Percentiles rank a stretch among this genome's conserved stretches.
Conservation (phyloP, 2,888 invertebrate genomes). For the Mactromeris polynyma region DNA sequence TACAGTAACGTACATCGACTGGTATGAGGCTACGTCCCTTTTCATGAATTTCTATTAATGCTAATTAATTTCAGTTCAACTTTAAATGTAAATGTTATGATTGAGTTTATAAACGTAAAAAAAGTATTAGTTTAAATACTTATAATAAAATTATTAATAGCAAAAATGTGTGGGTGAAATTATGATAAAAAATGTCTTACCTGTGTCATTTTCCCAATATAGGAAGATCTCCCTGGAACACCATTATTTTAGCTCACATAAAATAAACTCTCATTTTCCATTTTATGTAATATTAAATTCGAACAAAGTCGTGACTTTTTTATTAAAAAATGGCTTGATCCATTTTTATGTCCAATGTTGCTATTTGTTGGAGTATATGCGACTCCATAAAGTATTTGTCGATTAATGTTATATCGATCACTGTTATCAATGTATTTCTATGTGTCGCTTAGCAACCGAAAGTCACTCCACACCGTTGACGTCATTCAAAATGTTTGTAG, state of each 20-base stretch:
- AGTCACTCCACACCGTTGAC: not conserved
- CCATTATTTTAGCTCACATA: not conserved
- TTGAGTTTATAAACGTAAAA: too few species aligned
- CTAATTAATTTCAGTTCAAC: too few species aligned
- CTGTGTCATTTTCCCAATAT: not conserved
- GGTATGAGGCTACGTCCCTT: too few species aligned
- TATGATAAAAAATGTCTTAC: slow-evolving; percentile 10
- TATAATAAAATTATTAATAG: too few species aligned
- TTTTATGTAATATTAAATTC: not conserved
- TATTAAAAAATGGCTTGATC: not conserved
- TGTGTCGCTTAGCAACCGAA: slow-evolving; percentile 30
- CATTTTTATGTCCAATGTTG: not conserved
- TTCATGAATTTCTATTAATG: too few species aligned
- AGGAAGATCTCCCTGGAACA: not conserved
- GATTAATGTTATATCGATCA: slow-evolving; percentile 11
- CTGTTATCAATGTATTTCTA: slow-evolving; percentile 28
- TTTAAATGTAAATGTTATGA: too few species aligned
- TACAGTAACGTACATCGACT: too few species aligned
- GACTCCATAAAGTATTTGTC: slow-evolving; percentile 13
- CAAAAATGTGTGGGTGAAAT: too few species aligned
- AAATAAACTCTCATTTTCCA: not conserved
- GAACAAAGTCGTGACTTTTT: not conserved
- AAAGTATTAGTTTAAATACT: too few species aligned
- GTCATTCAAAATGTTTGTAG: not conserved
- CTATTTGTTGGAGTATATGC: not conserved